Evolutionary conservation across 2,113 vertebrate species (phyloP), one percentile per base, ranked within the genome.

Genomic region (Ophthalmolycus amberensis): DNA sequence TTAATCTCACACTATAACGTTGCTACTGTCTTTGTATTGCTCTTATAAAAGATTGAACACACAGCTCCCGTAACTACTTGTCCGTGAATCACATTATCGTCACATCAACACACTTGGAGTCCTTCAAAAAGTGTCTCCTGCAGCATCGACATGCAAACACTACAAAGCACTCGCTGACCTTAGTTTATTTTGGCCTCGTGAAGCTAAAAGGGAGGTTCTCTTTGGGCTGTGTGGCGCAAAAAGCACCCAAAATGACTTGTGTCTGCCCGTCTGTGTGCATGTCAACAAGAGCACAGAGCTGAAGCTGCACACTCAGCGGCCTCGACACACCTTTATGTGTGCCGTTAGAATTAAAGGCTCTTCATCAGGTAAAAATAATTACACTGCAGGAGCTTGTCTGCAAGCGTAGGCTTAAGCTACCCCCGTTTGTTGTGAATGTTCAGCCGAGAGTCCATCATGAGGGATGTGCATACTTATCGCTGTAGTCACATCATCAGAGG

Each of bases 251-350:
- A 68, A 81, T 83, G 79, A 86, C 77, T 77, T 14, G 22, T 73
- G 79, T 85, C 44, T 79, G 65, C 38, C 9, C 4, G 25, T 48
- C 46, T 84, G 71, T 88, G 70, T 86, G 54, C 58, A 69, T 82
- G 85, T 90, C 87, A 90, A 90, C 82, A 91, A 73, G 58, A 65
- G 29, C 65, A 88, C 11, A 32, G 38, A 71, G 77, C 79, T 34
- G 50, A 66, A 83, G n/a, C 69, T 59, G 75, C 75, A 77, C 73
- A 71, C 34, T 84, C 75, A 66, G 82, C 80, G 40, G 59, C 59
- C 58, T 18, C 38, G 54, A 60, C 70, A 71, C 71, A n/a, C 72
- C 77, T 85, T 75, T 74, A 76, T 77, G 75, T 73, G 70, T 82
- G 32, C 46, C 38, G 64, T 62, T 44, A 56, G 70, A 67, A 65